A percentile compares a stretch with the other conserved stretches of the same genome.
Evolutionary conservation across 2,888 invertebrate genomes (phyloP).

Genomic region (Euspilapteryx auroguttella): DNA sequence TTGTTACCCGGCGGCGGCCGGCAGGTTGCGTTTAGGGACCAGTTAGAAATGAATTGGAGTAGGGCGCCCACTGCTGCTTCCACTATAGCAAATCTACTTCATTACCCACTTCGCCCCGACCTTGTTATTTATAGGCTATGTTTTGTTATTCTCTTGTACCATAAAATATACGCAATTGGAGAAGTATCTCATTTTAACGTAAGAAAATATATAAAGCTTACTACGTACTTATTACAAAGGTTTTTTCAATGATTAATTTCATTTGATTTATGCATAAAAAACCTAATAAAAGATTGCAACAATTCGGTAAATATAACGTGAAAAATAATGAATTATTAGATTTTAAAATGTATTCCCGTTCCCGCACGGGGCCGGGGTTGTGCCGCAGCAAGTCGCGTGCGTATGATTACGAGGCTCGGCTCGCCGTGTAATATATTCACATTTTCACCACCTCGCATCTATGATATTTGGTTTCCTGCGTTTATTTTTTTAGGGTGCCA

Average conservation of each 20-base stretch:
- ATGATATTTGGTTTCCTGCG: conserved; percentile 34
- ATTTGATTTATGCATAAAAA: too few relatives aligned
- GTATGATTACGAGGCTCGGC: conserved; percentile 42
- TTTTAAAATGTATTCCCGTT: conserved; percentile 37
- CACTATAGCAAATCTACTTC: too few relatives aligned
- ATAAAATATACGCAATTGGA: too few relatives aligned
- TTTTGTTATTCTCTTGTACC: too few relatives aligned
- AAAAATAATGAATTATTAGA: conserved; percentile 49
- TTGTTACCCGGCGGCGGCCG: too few relatives aligned
- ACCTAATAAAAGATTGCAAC: too few relatives aligned
- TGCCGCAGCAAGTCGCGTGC: too few relatives aligned
- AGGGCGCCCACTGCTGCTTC: conserved; percentile 18
- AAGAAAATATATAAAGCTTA: too few relatives aligned
- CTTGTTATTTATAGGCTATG: conserved; percentile 34
- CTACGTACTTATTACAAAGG: too few relatives aligned
- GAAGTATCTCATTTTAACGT: too few relatives aligned
- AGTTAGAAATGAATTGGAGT: conserved; percentile 40
- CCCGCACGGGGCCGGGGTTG: conserved; percentile 26
- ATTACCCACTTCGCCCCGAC: conserved; percentile 38
- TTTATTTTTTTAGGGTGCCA: conserved; percentile 21
- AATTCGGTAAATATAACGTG: too few relatives aligned
- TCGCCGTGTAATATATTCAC: conserved; percentile 52
- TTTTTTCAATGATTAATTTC: too few relatives aligned
- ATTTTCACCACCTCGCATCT: conserved; percentile 54
- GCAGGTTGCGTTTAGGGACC: conserved; percentile 32